Conservation (phyloP, 2,888 invertebrate genomes). For the Cataglyphis cursor region DNA sequence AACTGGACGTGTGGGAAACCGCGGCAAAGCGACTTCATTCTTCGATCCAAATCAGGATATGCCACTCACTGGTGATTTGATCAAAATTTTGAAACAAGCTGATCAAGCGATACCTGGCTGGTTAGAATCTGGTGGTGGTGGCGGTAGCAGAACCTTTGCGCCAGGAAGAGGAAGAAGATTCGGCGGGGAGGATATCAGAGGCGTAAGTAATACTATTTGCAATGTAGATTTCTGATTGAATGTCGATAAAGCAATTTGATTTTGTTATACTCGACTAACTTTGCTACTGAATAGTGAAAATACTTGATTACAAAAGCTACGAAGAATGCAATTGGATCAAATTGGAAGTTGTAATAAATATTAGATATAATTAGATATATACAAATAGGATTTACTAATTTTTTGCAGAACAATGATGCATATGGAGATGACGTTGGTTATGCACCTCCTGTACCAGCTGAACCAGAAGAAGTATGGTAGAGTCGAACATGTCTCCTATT, state of each 20-base stretch:
- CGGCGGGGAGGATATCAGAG: slow-evolving; percentile 91
- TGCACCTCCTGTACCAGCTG: slow-evolving; percentile 80
- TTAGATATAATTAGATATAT: slow-evolving; percentile 8
- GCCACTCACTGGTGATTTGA: slow-evolving; percentile 89
- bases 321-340: not conserved
- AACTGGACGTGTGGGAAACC: slow-evolving; percentile 97
- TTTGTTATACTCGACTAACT: not conserved
- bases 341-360: slow-evolving; percentile 1
- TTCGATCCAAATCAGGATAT: slow-evolving; percentile 89
- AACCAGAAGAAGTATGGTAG: slow-evolving; percentile 89
- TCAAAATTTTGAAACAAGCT: slow-evolving; percentile 92
- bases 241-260: not conserved
- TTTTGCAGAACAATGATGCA: slow-evolving; percentile 72
- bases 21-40: slow-evolving; percentile 95
- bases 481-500: slow-evolving; percentile 7
- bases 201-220: slow-evolving; percentile 87
- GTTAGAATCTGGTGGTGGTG: slow-evolving; percentile 87
- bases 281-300: not conserved
- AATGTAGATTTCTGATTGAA: slow-evolving; percentile 17
- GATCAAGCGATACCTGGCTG: slow-evolving; percentile 92
- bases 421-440: slow-evolving; percentile 55
- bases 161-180: slow-evolving; percentile 87
- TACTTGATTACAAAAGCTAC: not conserved
- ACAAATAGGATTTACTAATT: slow-evolving; percentile 16
- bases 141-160: slow-evolving; percentile 68